Base-by-base conservation (phyloP, 2,888 invertebrate genomes). In the Drosophila ustulata region DNA sequence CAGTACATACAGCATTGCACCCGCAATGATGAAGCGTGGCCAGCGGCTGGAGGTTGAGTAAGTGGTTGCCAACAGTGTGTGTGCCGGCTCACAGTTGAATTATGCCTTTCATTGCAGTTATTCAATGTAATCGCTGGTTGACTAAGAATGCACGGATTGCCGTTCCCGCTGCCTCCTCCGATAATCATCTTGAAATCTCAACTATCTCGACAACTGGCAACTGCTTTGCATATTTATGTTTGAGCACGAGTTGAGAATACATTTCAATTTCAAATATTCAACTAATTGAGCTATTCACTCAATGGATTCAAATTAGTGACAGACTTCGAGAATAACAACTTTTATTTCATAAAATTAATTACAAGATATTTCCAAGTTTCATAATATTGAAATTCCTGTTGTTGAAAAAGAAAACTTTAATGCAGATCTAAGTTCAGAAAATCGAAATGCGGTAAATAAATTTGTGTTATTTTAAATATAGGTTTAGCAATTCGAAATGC, bases 21-120 rank as follows among this genome's bases (percentile, higher is more conserved):
- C 63, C 59, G 56, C 66, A 66, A 65, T 64, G 65, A 67, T 73
- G 67, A 50, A 61, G 57, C 37, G 30, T 25, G 45, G 34, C 71
- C 45, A 57, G 13, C 26, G 55, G 56, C 7, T 49, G 57, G 53
- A 18, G 26, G 34, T 43, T 39, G 64, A 34, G 56, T 23, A 66
- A 51, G 49, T 58, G 64, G 62, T 46, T 37, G 43, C 30, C 51
- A 45, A 56, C 26, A 41, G 28, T 65, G 61, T 49, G 61, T 34
- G 32, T 32, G 61, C 39, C 18, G 37, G 18, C 62, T 53, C 59
- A 45, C 58, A 63, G 51, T 52, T 63, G 58, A 78, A 72, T 76
- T 73, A 73, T 80, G 78, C 66, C 57, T 68, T 68, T 63, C 47
- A 73, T 47, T 67, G 59, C 41, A 67, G 51, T 53, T 55, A 76